Base-by-base conservation (phyloP, 2,888 invertebrate genomes). In the Patella depressa region DNA sequence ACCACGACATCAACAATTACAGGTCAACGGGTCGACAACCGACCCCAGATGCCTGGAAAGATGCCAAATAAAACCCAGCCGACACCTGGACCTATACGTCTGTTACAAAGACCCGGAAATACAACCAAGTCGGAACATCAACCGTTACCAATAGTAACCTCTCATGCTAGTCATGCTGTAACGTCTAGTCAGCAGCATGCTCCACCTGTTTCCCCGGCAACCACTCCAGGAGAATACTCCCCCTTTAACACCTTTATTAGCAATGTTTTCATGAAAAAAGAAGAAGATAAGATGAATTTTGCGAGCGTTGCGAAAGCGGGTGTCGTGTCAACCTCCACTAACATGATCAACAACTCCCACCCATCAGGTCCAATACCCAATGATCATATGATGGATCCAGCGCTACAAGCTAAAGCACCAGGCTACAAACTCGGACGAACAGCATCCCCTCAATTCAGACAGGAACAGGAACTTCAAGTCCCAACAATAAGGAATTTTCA, bases 191-290 rank as follows among this genome's bases (percentile, higher is more conserved):
- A 57, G 71, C 78, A 70, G 53, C 57, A 73, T 55, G 75, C 70
- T 24, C 73, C 73, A 76, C 76, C 72, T 57, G 83, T 76, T 77
- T 79, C 75, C 65, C 77, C 75, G 57, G 77, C 80, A 74, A 79
- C 84, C 72, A 80, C 79, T 19, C 93, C 95, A 1, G 94, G 94
- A 81, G 96, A 97, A 88, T 98, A 97, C 92, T 96, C 97, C 0
- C 94, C 98, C 82, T 97, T 98, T 92, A 78, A 96, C 90, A 96
- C 96, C 89, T 94, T 95, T 87, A 93, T 94, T 70, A 87, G 87
- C n/a, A 85, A 87, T 34, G 84, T 89, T 34, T 81, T 91, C 45
- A 81, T 86, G 53, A 89, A 88, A 81, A 89, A 89, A 80, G 88
- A 89, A 53, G 91, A 94, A 24, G 88, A 89, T 78, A 81, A 88